Evolutionary conservation across 2,888 invertebrate species (phyloP), one percentile per base, ranked within the genome.

Genomic region (Ornithoptera alexandrae): DNA sequence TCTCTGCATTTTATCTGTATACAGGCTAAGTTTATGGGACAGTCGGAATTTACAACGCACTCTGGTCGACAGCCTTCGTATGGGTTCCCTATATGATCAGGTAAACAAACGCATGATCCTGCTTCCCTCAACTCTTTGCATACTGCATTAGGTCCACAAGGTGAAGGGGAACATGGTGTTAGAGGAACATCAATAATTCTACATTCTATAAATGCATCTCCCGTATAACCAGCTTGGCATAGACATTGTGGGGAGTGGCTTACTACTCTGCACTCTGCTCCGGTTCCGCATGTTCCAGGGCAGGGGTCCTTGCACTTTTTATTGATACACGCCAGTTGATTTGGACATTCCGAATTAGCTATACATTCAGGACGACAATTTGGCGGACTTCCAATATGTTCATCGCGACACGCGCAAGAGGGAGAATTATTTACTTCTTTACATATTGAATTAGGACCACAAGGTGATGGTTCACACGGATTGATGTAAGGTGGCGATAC

Each of bases 1-100:
- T 96, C 95, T 79, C 93, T 91, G 81, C 97, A 97, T 86, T 96
- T 96, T 77, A 94, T 95, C 78, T 94, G 94, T 62, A 95, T 93
- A 76, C 97, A 97, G 3, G 96, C 96, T 76, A 94, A 93, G 78
- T 95, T 95, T 2, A 94, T 93, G 4, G 94, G 85, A 82, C 96
- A 96, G 78, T 96, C 96, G 2, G 95, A 94, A 84, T 96, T 96
- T 7, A 95, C 87, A 0, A 94, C 89, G 82, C 96, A 96, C 86
- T 96, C 96, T 10, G 96, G 96, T 65, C 95, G 93, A 82, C 96
- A 96, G 46, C 95, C 95, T 85, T 95, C 95, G 76, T 96, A 96
- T 58, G 97, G 96, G 84, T 96, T 95, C 69, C 97, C 97, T 72
- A 95, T 93, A 81, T 95, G 94, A 79, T 95, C 95, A 7, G 94